phyloP scores from a whole-genome alignment of 2,797 vertebrate species.

The Typhlichthys subterraneus region DNA sequence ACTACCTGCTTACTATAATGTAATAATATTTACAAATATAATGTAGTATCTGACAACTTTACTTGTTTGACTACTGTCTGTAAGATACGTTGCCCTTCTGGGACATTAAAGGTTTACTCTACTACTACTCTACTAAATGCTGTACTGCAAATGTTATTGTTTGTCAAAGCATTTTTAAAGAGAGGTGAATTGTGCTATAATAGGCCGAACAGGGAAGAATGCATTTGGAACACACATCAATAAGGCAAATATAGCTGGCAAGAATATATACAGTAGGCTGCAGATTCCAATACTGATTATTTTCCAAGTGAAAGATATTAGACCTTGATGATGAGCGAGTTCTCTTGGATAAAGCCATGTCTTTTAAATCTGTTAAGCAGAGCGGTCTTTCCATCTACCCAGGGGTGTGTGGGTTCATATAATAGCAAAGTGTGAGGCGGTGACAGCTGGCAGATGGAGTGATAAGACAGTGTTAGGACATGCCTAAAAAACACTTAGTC shows the following conservation, averaged over 20 bases:
- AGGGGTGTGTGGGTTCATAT: conserved; percentile 48
- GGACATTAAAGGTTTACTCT: too few species aligned
- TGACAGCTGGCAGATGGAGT: conserved; percentile 65
- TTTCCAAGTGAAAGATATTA: conserved; percentile 9
- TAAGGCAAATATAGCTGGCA: not conserved
- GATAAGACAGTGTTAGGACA: conserved; percentile 59
- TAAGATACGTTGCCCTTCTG: too few species aligned
- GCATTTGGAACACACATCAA: not conserved
- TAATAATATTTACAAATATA: too few species aligned
- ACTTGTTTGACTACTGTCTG: too few species aligned
- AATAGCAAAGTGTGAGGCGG: conserved; percentile 71
- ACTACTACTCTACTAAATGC: too few species aligned
- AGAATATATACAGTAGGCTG: not conserved
- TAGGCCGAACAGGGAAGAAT: not conserved
- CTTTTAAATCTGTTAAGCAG: conserved; percentile 3
- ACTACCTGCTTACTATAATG: too few species aligned
- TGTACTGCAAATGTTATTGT: too few species aligned
- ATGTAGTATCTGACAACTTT: too few species aligned
- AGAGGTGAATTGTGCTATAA: too few species aligned
- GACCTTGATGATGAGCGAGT: not conserved
- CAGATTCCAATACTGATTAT: conserved; percentile 15
- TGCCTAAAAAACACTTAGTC: conserved; percentile 70
- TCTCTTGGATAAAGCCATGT: not conserved
- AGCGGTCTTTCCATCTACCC: conserved; percentile 28
- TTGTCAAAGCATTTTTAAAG: too few species aligned